Evolutionary conservation across 2,797 vertebrate species (phyloP).

Genomic region (Linurgus olivaceus): DNA sequence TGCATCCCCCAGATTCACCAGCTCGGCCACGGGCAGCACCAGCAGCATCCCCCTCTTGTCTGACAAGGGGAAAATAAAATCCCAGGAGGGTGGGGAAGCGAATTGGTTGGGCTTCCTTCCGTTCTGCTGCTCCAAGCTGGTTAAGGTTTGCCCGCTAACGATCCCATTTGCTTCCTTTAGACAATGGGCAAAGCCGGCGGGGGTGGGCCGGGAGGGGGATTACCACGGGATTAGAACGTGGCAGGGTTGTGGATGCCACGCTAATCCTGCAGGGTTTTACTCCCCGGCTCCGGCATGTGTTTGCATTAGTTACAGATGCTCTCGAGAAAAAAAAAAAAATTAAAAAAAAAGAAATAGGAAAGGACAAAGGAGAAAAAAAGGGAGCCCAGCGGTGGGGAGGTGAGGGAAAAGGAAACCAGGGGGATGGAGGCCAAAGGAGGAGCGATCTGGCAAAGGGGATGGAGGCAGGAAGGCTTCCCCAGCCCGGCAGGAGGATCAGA

Average conservation of each 20-base stretch:
- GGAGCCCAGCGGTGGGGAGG: not conserved
- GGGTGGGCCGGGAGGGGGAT: slow-evolving; percentile 43
- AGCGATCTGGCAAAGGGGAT: not conserved
- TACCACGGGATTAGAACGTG: slow-evolving; percentile 31
- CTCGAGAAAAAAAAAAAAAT: not conserved
- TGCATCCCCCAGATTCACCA: not conserved
- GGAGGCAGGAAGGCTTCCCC: not conserved
- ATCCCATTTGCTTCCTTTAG: slow-evolving; percentile 59
- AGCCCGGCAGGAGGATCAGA: fast-evolving
- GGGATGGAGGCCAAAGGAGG: not conserved
- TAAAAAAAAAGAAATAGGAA: not conserved
- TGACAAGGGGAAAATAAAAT: not conserved
- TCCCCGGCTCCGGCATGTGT: slow-evolving; percentile 4
- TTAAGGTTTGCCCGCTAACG: slow-evolving; percentile 44
- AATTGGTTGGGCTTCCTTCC: slow-evolving; percentile 12
- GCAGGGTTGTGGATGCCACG: slow-evolving; percentile 10
- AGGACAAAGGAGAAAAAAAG: not conserved
- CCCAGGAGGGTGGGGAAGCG: not conserved
- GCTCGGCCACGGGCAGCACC: fast-evolving
- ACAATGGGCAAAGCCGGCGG: slow-evolving; percentile 27
- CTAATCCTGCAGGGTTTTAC: slow-evolving; percentile 54
- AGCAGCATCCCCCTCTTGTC: not conserved
- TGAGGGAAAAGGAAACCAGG: not conserved
- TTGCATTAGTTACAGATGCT: slow-evolving; percentile 47
- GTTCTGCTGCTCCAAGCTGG: slow-evolving; percentile 33